Percentiles rank a stretch among this genome's conserved stretches.
Evolutionary conservation across 2,888 invertebrate genomes (phyloP).

Genomic region (Diaperis boleti): DNA sequence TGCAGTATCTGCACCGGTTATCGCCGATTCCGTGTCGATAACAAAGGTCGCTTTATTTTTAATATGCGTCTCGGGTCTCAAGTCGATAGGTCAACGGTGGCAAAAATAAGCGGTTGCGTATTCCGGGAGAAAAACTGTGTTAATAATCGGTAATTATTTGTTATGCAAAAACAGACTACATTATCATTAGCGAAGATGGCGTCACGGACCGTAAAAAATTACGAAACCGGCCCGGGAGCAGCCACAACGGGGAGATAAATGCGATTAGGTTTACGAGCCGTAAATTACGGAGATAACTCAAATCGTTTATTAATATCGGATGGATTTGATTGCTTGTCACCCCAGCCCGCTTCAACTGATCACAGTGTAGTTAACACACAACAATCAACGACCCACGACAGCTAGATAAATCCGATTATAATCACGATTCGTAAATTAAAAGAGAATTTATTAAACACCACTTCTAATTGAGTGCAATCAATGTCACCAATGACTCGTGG

Average conservation of each 20-base stretch:
- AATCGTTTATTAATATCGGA: neutral
- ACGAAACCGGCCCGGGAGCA: too few species aligned
- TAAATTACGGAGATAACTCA: neutral
- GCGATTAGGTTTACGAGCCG: neutral
- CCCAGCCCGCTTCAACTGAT: too few species aligned
- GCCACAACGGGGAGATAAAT: neutral
- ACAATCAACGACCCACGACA: too few species aligned
- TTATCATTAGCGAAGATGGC: neutral
- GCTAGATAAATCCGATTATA: too few species aligned
- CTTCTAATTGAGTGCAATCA: too few species aligned
- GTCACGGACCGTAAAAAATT: too few species aligned
- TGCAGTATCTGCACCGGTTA: too few species aligned
- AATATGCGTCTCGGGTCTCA: neutral
- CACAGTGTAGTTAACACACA: too few species aligned
- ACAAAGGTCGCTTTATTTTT: neutral
- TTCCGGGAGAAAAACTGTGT: neutral
- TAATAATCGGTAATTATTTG: neutral
- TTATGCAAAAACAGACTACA: neutral
- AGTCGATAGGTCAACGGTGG: neutral
- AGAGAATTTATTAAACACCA: too few species aligned
- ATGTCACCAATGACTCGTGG: too few species aligned
- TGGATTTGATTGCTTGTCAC: conserved; percentile 1
- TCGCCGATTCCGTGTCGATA: neutral
- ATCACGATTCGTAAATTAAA: too few species aligned
- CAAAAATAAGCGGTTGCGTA: too few species aligned